Evolutionary conservation across 2,113 vertebrate genomes (phyloP), one percentile per base, ranked within the genome.

Genomic region (Osmerus eperlanus): DNA sequence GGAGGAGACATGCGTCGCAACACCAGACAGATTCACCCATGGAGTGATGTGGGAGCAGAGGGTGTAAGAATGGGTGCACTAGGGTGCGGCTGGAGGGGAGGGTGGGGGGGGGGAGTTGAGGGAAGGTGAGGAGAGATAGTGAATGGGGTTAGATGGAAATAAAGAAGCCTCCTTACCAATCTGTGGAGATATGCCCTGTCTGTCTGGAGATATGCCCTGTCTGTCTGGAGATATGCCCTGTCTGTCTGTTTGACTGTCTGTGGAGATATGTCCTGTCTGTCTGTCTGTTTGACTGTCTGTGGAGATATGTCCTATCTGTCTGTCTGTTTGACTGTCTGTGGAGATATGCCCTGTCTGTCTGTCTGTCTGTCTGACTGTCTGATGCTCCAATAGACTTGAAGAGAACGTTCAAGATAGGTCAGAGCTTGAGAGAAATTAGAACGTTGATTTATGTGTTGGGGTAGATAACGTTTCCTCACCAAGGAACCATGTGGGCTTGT

Each of bases 161-260:
- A 93, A 91, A 93, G 92, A 93, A 93, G 92, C 88, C 92, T 93
- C 92, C 92, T 92, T 93, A 91, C 91, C 91, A 90, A 90, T 87
- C 66, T 76, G 87, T 84, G 80, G 88, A 90, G 87, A 89, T 89
- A 78, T 70, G 28, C 12, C 18, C 36, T 41, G 36, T 41, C 36
- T 41, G 36, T 41, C 87, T 41, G 36, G 36, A 41, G 36, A 41
- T 41, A 41, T 41, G 36, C 1, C 36, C 36, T 41, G 36, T 41
- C 36, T 41, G 36, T 41, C 36, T 41, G 36, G 36, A 41, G 36
- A 41, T 41, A 41, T 41, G 36, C 1, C 36, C 36, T 41, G 8
- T 41, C 36, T 41, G 36, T 41, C 7, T 41, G 3, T 32, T 2
- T 32, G 32, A 4, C 36, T 41, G 36, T 41, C 36, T 41, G 36